Conservation (phyloP, 2,888 invertebrate species). For the Tyria jacobaeae region DNA sequence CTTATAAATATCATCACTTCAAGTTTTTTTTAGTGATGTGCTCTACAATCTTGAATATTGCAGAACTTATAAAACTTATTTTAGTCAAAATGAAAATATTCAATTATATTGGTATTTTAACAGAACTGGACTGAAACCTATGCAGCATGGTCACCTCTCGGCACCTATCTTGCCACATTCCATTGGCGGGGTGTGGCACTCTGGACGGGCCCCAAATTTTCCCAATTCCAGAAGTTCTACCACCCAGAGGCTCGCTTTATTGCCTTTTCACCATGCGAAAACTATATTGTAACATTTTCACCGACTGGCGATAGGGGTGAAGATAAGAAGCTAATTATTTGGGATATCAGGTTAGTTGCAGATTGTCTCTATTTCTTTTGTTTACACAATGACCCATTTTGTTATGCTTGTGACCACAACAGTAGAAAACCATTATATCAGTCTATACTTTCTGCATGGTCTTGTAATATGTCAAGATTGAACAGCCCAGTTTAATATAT, state of each 20-base stretch:
- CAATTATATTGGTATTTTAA: conserved; percentile 10
- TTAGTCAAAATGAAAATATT: no score
- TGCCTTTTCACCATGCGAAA: conserved; percentile 99
- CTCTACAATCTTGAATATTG: no score
- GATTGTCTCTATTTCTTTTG: not conserved
- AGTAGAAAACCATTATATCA: no score
- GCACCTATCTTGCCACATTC: conserved; percentile 98
- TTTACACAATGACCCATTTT: no score
- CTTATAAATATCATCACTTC: no score
- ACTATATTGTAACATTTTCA: conserved; percentile 97
- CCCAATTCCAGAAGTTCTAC: conserved; percentile 96
- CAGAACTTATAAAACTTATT: no score
- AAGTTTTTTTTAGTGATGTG: no score
- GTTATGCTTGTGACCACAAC: no score
- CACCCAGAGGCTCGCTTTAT: conserved; percentile 97
- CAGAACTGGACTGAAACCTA: conserved; percentile 98
- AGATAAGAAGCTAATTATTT: conserved; percentile 96
- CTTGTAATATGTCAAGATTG: no score
- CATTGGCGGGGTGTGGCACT: conserved; percentile 98
- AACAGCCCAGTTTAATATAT: no score
- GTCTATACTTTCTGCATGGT: no score
- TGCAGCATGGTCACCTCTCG: conserved; percentile 98
- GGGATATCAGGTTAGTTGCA: conserved; percentile 93
- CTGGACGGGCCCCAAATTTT: conserved; percentile 98
- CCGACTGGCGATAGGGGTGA: conserved; percentile 91